A percentile compares a stretch with the other conserved stretches of the same genome.
phyloP scores from a whole-genome alignment of 2,797 vertebrate genomes.

The Sitta carolinensis region DNA sequence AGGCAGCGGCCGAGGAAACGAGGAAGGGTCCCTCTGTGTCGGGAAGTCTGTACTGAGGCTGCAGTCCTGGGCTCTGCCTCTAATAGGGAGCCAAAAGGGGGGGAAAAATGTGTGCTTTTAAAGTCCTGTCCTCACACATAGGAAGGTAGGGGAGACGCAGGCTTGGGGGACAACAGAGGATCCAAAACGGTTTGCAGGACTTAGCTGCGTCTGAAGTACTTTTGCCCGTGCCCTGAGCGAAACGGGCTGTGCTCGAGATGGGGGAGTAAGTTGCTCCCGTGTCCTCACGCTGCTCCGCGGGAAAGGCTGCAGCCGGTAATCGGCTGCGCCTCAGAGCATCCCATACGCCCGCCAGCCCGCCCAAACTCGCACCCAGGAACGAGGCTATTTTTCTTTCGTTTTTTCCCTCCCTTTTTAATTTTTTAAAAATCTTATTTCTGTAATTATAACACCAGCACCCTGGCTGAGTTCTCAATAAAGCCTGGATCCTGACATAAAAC shows the following conservation, averaged over 20 bases:
- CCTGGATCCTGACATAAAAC: slow-evolving; percentile 47
- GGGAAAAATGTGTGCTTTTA: not conserved
- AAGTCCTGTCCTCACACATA: not conserved
- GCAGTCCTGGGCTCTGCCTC: not conserved
- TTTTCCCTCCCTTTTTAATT: rapidly evolving
- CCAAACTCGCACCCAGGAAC: not conserved
- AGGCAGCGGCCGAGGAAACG: not conserved
- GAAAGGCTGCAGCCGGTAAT: not conserved
- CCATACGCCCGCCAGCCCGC: not conserved
- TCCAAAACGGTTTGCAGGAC: not conserved
- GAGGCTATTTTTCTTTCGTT: not conserved
- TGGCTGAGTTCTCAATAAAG: slow-evolving; percentile 41
- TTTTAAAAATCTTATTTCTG: not conserved
- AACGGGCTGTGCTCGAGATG: not conserved
- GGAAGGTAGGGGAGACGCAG: not conserved
- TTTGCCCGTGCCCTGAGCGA: not conserved
- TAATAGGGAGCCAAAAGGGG: not conserved
- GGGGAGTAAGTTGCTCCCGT: not conserved
- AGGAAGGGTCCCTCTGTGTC: not conserved
- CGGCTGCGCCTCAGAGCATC: not conserved
- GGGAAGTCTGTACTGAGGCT: not conserved
- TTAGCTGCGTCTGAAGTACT: not conserved
- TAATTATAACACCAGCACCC: slow-evolving; percentile 35
- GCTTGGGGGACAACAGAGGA: too few species aligned
- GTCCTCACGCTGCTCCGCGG: not conserved